phyloP scores from a whole-genome alignment of 2,888 invertebrate species.

The Tricholauxania praeusta region DNA sequence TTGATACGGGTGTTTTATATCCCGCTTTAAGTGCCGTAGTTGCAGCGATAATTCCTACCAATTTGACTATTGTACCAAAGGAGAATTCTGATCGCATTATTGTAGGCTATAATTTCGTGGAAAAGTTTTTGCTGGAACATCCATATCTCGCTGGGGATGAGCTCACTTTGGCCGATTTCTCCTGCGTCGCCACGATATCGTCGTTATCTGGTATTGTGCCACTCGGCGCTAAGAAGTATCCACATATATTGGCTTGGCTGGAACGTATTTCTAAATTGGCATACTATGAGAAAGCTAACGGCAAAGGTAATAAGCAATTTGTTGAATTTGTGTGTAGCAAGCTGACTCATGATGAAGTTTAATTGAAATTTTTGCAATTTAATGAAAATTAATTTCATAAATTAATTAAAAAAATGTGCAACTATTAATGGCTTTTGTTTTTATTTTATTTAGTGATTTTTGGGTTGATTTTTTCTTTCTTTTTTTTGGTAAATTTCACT shows the following conservation, averaged over 20 bases:
- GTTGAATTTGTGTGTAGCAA: background rate
- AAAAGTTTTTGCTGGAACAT: slow-evolving; percentile 50
- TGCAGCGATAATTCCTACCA: slow-evolving; percentile 36
- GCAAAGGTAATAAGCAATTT: slow-evolving; percentile 44
- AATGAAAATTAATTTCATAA: too few relatives aligned
- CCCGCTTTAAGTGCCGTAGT: slow-evolving; percentile 37
- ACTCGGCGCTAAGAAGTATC: slow-evolving; percentile 52
- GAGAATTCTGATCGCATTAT: slow-evolving; percentile 48
- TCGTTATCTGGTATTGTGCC: slow-evolving; percentile 51
- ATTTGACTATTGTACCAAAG: slow-evolving; percentile 45
- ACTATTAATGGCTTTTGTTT: too few relatives aligned
- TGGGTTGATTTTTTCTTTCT: background rate
- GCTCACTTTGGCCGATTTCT: slow-evolving; percentile 61
- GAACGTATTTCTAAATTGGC: slow-evolving; percentile 56
- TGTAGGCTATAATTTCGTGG: slow-evolving; percentile 51
- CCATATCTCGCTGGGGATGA: slow-evolving; percentile 57
- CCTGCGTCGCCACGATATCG: slow-evolving; percentile 52
- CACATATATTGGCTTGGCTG: slow-evolving; percentile 56
- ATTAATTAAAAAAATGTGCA: too few relatives aligned
- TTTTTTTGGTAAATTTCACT: accelerated
- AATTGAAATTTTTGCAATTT: background rate
- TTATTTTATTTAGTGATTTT: background rate
- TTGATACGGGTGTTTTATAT: slow-evolving; percentile 69
- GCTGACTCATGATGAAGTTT: slow-evolving; percentile 23
- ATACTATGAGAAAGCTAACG: slow-evolving; percentile 58